phyloP scores from a whole-genome alignment of 2,888 invertebrate species.

The Diarsia mendica region DNA sequence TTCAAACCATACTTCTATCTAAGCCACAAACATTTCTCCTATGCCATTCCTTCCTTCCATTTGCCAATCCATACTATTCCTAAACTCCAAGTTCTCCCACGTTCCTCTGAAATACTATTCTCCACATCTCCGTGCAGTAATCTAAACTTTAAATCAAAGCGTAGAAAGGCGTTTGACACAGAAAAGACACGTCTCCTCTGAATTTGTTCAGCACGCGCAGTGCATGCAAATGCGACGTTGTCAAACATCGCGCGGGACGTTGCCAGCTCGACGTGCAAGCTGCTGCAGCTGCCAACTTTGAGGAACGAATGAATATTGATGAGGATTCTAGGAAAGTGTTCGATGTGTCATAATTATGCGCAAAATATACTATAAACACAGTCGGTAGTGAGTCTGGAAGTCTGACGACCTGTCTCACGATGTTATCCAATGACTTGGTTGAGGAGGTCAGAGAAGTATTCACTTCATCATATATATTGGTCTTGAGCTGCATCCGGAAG shows the following conservation, averaged over 20 bases:
- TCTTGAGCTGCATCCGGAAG: neutral
- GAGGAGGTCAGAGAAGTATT: neutral
- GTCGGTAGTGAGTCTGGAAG: neutral
- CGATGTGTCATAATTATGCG: conserved; percentile 2
- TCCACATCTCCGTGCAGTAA: conserved; percentile 33
- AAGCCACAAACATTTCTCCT: neutral
- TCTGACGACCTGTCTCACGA: too few species aligned
- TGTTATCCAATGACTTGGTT: neutral
- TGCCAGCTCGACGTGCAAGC: conserved; percentile 35
- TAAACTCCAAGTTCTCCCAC: neutral
- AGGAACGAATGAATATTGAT: conserved; percentile 45
- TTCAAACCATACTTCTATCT: neutral
- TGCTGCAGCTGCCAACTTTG: conserved; percentile 40
- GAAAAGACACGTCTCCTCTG: conserved; percentile 53
- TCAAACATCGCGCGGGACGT: conserved; percentile 53
- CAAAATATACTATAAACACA: neutral
- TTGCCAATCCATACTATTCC: conserved; percentile 7
- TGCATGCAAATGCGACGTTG: conserved; percentile 57
- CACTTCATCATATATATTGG: too few species aligned
- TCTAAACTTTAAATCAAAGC: conserved; percentile 56
- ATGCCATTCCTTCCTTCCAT: too few species aligned
- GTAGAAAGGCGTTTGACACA: conserved; percentile 49
- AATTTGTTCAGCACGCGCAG: conserved; percentile 44
- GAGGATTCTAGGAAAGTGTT: neutral
- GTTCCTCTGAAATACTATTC: neutral